These are phyloP conservation scores for Agelastica alni DNA, from an alignment of 2,888 invertebrate species.

Conservation along the genomic window DNA sequence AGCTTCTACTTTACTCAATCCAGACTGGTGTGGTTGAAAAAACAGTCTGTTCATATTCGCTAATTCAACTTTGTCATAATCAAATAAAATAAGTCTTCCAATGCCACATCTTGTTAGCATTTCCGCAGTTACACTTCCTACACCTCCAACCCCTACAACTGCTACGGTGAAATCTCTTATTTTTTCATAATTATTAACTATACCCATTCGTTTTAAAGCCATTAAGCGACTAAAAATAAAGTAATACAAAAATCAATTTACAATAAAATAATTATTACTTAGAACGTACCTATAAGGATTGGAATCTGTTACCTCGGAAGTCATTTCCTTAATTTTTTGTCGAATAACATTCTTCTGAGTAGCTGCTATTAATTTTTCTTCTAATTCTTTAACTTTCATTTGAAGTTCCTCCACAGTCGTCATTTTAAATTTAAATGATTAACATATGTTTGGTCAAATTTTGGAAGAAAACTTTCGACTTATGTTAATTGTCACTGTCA, in stretches of 20 bases:
- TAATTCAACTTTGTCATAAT: slow-evolving; percentile 98
- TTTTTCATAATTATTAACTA: slow-evolving; percentile 95
- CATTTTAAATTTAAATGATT: slow-evolving; percentile 56
- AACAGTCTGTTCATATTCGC: slow-evolving; percentile 99
- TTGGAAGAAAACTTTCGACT: neutral
- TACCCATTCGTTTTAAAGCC: slow-evolving; percentile 99
- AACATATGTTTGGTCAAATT: neutral
- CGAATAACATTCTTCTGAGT: slow-evolving; percentile 36
- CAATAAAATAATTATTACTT: too few relatives aligned
- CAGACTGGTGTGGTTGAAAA: slow-evolving; percentile 97
- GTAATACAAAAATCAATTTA: too few relatives aligned
- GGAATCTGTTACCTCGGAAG: slow-evolving; percentile 94
- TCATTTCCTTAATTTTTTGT: slow-evolving; percentile 85
- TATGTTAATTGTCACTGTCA: neutral
- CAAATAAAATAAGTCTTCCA: slow-evolving; percentile 94
- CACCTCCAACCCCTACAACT: slow-evolving; percentile 97
- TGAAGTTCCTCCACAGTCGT: slow-evolving; percentile 65
- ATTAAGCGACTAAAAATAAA: slow-evolving; percentile 90
- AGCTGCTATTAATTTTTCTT: slow-evolving; percentile 61
- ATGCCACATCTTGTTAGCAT: slow-evolving; percentile 99
- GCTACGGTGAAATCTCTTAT: slow-evolving; percentile 88
- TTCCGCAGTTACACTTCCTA: slow-evolving; percentile 99
- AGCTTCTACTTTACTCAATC: slow-evolving; percentile 90
- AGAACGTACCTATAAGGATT: slow-evolving; percentile 91
- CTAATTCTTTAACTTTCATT: slow-evolving; percentile 66